Base-by-base conservation (phyloP, 35 echinoderm and acorn worm species). In the Ophiothrix spiculata region DNA sequence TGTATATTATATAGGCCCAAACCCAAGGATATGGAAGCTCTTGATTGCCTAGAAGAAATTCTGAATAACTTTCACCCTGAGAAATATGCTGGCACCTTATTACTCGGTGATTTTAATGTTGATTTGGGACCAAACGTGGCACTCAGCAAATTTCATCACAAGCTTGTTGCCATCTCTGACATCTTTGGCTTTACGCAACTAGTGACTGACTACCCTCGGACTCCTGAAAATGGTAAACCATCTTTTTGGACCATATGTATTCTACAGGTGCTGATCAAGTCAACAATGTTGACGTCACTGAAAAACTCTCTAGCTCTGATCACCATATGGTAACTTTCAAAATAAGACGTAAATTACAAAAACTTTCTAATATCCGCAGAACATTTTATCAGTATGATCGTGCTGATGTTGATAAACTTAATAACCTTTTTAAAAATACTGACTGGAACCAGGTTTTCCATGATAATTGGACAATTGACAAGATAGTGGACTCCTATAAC, bases 301-400 rank as follows among this genome's bases (percentile, higher is more conserved):
- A 69, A 69, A n/a, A 12, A 69, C 60, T 69, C 60, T 28, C 3
- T 69, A 15, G 8, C n/a, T 15, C 60, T 25, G 60, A 69, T 28
- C 60, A 69, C 29, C 3, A 6, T 69, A 69, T 69, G 60, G 60
- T 69, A 69, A 69, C 25, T 12, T 69, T 69, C 23, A 69, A 2
- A 4, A 25, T 69, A 4, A 69, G 60, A 69, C 16, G 60, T 28
- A 69, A 69, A 69, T 28, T n/a, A 25, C 23, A 28, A n/a, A n/a
- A n/a, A 12, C 23, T 69, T 15, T 28, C 60, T 25, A 69, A 69
- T 69, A 15, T 69, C 60, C 60, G 60, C 60, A 69, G 60, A 69
- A 69, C 60, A 25, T 69, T 69, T 69, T 69, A 69, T 69, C 60
- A 69, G 29, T 69, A 69, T 69, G 60, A 69, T 28, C 60, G 60